A percentile compares a stretch with the other conserved stretches of the same genome.
Conservation (phyloP, 64 coral and sea anemone genomes). For the Anthopleura sola region DNA sequence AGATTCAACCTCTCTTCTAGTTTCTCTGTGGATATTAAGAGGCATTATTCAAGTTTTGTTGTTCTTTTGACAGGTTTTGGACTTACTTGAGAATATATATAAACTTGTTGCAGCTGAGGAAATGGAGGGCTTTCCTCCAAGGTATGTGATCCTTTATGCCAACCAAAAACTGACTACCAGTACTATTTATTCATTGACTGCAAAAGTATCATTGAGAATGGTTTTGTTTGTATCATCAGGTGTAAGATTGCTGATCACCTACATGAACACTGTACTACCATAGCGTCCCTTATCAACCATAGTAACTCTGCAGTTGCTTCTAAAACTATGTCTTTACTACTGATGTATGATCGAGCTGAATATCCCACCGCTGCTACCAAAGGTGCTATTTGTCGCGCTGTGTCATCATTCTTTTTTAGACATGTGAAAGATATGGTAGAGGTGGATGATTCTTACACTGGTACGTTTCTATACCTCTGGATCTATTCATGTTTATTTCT, state of each 20-base stretch:
- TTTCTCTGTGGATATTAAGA: background rate
- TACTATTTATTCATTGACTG: no score
- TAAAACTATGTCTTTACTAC: slow-evolving; percentile 5
- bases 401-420: slow-evolving; percentile 9
- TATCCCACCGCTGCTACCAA: background rate
- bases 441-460: background rate
- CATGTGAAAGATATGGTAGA: background rate
- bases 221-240: background rate
- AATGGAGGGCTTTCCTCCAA: background rate
- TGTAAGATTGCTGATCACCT: background rate
- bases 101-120: slow-evolving; percentile 17
- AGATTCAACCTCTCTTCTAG: background rate
- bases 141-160: no score
- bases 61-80: slow-evolving; percentile 13
- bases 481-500: no score
- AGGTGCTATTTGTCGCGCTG: background rate
- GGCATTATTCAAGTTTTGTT: no score
- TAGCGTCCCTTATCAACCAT: background rate
- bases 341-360: background rate
- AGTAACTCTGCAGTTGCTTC: background rate
- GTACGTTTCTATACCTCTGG: background rate
- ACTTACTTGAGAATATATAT: slow-evolving; percentile 29
- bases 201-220: no score
- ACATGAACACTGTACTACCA: background rate
- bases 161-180: no score